Evolutionary conservation across 2,888 invertebrate genomes (phyloP), one percentile per base, ranked within the genome.

Genomic region (Parnassius orleans): DNA sequence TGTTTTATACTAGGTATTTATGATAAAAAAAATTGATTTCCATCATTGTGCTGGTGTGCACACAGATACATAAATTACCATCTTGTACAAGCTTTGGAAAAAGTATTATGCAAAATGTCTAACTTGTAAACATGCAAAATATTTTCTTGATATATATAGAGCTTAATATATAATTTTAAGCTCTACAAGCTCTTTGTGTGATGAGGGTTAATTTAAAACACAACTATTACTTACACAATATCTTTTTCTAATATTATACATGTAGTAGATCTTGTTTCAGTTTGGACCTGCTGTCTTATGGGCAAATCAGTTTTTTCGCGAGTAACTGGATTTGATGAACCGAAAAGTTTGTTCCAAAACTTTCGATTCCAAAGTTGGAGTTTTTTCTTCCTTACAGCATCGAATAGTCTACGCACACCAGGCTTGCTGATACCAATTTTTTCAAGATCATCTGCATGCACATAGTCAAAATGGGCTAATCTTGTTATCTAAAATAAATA

Each of bases 401-500:
- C 98, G 79, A 99, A 90, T 12, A 99, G 90, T 61, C 99, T 93
- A 46, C 98, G 93, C 3, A 97, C 95, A 3, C 98, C 99, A 59
- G 99, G 99, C 81, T 97, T 97, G 56, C 98, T 97, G 79, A 99
- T 93, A 2, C 99, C 99, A 78, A 98, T 96, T 78, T 96, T 96
- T 79, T 98, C 98, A 77, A 99, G 92, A 87, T 99, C 99, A 72
- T 98, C 98, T 0, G 96, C 92, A 76, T 96, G 96, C n/a, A 99
- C 99, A 93, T 97, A 98, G 76, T 99, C 98, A 83, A 99, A 99
- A 88, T 99, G 99, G 59, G 98, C 95, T 74, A 99, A 86, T 66
- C 98, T 93, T 46, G 99, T 98, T 63, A 98, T 95, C 93, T 97
- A 93, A 68, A 84, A 87, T 69, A 66, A 61, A 57, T 12, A 3